Conservation (phyloP, 2,797 vertebrate genomes). For the Coilia nasus region DNA sequence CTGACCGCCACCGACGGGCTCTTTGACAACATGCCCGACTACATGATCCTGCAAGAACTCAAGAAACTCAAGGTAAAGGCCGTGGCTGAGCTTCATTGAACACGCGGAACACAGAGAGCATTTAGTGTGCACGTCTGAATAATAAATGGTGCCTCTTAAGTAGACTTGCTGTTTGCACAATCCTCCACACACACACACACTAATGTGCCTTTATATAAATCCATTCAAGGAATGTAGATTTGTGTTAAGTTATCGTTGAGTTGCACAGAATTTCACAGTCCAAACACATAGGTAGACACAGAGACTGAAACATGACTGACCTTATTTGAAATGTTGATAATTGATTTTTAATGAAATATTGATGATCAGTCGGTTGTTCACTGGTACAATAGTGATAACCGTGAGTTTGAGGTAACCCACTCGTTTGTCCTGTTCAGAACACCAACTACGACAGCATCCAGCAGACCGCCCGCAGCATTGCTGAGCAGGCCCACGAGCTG, state of each 20-base stretch:
- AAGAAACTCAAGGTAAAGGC: conserved; percentile 90
- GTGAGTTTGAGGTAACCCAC: neutral
- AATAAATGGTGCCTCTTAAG: neutral
- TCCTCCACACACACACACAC: neutral
- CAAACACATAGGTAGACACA: no score
- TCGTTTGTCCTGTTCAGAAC: conserved; percentile 73
- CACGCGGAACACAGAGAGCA: neutral
- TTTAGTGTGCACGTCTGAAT: neutral
- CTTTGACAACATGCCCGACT: conserved; percentile 99
- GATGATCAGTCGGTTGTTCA: no score
- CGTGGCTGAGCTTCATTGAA: neutral
- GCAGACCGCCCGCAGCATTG: conserved; percentile 93
- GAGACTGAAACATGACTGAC: no score
- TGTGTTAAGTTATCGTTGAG: no score
- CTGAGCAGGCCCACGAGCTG: conserved; percentile 94
- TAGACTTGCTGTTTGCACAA: neutral
- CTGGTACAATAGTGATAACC: neutral
- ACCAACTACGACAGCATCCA: conserved; percentile 96
- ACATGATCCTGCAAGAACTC: conserved; percentile 98
- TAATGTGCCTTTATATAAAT: neutral
- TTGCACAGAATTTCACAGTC: no score
- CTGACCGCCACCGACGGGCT: conserved; percentile 95
- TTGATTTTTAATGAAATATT: no score
- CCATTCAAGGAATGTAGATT: neutral
- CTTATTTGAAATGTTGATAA: no score